phyloP scores from a whole-genome alignment of 2,113 vertebrate genomes.

The Scortum barcoo region DNA sequence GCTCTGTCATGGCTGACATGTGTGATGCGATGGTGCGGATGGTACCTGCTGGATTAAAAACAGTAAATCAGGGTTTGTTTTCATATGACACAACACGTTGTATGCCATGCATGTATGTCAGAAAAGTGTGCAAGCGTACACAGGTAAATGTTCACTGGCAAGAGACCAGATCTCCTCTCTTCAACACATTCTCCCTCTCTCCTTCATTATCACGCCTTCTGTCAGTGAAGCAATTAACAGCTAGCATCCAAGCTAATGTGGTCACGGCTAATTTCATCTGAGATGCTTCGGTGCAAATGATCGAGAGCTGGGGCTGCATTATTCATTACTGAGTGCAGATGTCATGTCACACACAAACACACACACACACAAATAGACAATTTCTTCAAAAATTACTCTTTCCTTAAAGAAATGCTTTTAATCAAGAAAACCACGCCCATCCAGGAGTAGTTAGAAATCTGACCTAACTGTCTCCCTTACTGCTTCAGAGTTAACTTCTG shows the following conservation, averaged over 20 bases:
- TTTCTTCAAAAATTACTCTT: background rate
- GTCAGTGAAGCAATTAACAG: constrained; percentile 52
- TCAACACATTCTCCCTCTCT: background rate
- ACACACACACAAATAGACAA: background rate
- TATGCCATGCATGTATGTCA: constrained; percentile 17
- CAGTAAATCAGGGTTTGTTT: background rate
- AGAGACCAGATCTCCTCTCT: background rate
- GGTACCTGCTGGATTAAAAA: constrained; percentile 11
- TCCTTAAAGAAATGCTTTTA: background rate
- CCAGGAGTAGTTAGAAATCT: background rate
- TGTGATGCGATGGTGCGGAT: background rate
- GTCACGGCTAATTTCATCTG: constrained; percentile 46
- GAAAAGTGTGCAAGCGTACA: background rate
- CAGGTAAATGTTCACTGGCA: background rate
- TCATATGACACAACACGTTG: background rate
- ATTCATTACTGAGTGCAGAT: too few species aligned
- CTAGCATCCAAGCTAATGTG: constrained; percentile 21
- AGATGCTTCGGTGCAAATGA: constrained; percentile 43
- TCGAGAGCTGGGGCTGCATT: constrained; percentile 38
- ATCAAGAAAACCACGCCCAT: background rate
- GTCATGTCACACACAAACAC: too few species aligned
- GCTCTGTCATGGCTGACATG: background rate
- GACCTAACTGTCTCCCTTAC: background rate
- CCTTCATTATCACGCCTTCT: constrained; percentile 24
- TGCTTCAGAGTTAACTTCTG: too few species aligned